A percentile compares a stretch with the other conserved stretches of the same genome.
Evolutionary conservation across 2,888 invertebrate genomes (phyloP).

Genomic region (Odontocolon sp.): DNA sequence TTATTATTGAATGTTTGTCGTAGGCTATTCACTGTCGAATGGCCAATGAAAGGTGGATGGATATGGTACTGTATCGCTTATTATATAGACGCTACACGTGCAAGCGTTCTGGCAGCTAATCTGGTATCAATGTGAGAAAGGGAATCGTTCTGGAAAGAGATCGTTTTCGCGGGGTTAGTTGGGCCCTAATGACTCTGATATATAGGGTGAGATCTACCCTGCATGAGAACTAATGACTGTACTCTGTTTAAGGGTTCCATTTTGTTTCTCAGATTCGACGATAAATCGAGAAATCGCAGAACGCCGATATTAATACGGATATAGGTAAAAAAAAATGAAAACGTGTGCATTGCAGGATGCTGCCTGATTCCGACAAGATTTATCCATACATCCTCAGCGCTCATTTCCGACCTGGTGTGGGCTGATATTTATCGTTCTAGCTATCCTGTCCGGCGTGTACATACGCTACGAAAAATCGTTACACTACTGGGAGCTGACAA

Average conservation of each 20-base stretch:
- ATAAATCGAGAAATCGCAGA: not conserved
- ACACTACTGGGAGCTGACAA: constrained; percentile 45
- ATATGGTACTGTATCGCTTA: too few species aligned
- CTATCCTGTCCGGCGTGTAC: constrained; percentile 30
- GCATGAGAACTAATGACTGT: constrained; percentile 1
- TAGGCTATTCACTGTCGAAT: too few species aligned
- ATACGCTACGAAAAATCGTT: constrained; percentile 41
- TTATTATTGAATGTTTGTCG: too few species aligned
- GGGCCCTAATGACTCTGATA: constrained; percentile 9
- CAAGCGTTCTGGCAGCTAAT: constrained; percentile 1
- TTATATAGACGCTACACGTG: constrained; percentile 27
- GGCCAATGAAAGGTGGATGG: too few species aligned
- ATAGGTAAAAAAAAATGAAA: constrained; percentile 10
- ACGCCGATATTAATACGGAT: not conserved
- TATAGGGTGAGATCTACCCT: not conserved
- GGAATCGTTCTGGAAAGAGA: too few species aligned
- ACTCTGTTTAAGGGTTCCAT: not conserved
- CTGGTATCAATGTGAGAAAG: too few species aligned
- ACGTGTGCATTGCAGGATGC: constrained; percentile 10
- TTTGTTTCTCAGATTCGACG: not conserved
- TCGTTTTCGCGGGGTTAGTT: constrained; percentile 25
- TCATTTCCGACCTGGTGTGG: constrained; percentile 42
- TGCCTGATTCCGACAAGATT: constrained; percentile 44
- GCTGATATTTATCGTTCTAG: constrained; percentile 40
- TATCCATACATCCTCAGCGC: constrained; percentile 34